phyloP scores from a whole-genome alignment of 2,797 vertebrate species.

The Eidolon dupreanum region DNA sequence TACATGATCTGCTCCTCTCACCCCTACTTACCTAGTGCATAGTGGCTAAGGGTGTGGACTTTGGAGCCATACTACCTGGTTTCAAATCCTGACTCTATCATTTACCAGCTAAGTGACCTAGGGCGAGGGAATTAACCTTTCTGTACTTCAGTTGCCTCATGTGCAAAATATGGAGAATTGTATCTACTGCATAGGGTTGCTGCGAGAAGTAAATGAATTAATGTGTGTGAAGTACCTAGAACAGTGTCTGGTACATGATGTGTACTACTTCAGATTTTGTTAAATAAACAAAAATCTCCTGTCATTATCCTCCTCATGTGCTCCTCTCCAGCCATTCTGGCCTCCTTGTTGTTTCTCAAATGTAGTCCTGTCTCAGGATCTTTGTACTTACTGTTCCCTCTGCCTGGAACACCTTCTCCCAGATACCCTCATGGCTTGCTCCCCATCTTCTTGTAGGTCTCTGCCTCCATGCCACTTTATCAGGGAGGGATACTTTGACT shows the following conservation, averaged over 20 bases:
- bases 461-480: not conserved
- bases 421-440: not conserved
- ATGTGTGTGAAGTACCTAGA: not conserved
- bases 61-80: not conserved
- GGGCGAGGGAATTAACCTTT: conserved; percentile 12
- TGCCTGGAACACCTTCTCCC: not conserved
- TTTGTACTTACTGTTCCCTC: not conserved
- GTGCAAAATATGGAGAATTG: not conserved
- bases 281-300: conserved; percentile 22
- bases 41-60: not conserved
- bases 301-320: not conserved
- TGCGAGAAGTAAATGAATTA: not conserved
- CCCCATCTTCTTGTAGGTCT: not conserved
- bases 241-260: not conserved
- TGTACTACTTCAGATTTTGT: conserved; percentile 14
- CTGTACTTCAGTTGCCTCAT: not conserved
- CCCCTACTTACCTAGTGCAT: not conserved
- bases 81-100: not conserved
- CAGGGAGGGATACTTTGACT: not conserved
- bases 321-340: not conserved
- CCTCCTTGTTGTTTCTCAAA: conserved; percentile 37
- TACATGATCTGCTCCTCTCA: not conserved
- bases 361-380: not conserved
- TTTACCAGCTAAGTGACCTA: conserved; percentile 4
- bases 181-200: not conserved